Conservation (phyloP, 1,140 invertebrate species). For the Heliconius melpomene region DNA sequence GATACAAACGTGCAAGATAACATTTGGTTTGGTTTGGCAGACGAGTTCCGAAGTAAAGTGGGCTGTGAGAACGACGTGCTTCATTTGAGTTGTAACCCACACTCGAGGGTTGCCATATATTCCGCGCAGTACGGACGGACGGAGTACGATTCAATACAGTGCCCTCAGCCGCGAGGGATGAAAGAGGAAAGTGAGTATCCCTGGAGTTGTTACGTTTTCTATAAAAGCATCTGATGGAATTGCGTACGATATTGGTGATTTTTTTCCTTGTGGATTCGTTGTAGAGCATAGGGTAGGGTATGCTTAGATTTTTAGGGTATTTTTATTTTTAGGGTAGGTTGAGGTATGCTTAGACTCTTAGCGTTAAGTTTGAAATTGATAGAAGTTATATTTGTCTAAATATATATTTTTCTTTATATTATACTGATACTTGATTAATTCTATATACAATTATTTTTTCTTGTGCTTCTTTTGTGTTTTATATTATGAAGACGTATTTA, state of each 20-base stretch:
- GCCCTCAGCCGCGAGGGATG: conserved; percentile 91
- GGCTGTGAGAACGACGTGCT: conserved; percentile 94
- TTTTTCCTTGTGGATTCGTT: conserved; percentile 28
- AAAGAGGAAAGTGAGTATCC: conserved; percentile 91
- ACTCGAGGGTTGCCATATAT: conserved; percentile 93
- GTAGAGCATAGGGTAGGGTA: background rate
- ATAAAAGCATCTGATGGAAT: conserved; percentile 41
- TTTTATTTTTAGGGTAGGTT: background rate
- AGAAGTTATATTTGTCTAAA: background rate
- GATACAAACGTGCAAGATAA: conserved; percentile 27
- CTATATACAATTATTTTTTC: no score
- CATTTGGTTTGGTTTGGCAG: conserved; percentile 81
- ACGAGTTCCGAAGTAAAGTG: conserved; percentile 94
- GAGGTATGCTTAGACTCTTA: background rate
- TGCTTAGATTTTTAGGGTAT: background rate
- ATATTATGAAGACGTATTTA: no score
- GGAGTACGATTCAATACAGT: conserved; percentile 93
- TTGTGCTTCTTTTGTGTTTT: no score
- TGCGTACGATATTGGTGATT: conserved; percentile 28
- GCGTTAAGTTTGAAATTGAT: background rate
- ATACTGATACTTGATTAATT: no score
- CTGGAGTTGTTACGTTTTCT: conserved; percentile 37
- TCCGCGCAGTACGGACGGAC: conserved; percentile 94
- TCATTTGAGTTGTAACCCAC: conserved; percentile 90
- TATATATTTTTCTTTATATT: background rate